These are phyloP conservation scores for Pyrochroa serraticornis DNA, from an alignment of 2,888 invertebrate genomes.

Conservation along the genomic window DNA sequence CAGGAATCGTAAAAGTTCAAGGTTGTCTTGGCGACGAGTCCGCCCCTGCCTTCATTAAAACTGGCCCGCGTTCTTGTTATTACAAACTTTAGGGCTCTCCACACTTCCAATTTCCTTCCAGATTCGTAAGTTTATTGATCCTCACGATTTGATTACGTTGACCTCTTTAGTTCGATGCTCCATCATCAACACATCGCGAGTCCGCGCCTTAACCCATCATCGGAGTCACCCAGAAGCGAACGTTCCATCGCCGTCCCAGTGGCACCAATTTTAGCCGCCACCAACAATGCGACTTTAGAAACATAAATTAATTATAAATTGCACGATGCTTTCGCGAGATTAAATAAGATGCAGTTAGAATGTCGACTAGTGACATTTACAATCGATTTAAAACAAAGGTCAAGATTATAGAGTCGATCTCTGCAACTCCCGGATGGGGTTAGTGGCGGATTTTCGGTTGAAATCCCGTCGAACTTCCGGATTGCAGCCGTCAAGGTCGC, in stretches of 20 bases:
- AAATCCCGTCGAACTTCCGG: conserved; percentile 43
- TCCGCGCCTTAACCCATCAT: background rate
- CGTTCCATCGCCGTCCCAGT: background rate
- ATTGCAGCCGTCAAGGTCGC: conserved; percentile 53
- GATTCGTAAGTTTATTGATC: conserved; percentile 35
- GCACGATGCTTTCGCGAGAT: conserved; percentile 9
- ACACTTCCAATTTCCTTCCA: background rate
- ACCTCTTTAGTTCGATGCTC: conserved; percentile 32
- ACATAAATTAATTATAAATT: conserved; percentile 7
- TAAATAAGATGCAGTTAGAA: conserved; percentile 48
- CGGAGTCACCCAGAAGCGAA: background rate
- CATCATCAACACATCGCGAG: conserved; percentile 3
- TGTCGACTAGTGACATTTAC: conserved; percentile 56
- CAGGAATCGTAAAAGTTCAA: background rate
- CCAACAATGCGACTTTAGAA: background rate
- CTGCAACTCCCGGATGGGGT: conserved; percentile 6
- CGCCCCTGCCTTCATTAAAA: background rate
- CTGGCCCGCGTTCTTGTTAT: background rate
- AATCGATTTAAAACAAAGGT: conserved; percentile 43
- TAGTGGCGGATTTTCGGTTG: conserved; percentile 20
- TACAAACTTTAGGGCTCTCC: background rate
- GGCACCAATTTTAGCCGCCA: too few relatives aligned
- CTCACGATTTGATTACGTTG: conserved; percentile 32
- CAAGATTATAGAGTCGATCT: conserved; percentile 31
- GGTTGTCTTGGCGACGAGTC: background rate